phyloP scores from a whole-genome alignment of 2,888 invertebrate species.

The Acrobeloides nanus region DNA sequence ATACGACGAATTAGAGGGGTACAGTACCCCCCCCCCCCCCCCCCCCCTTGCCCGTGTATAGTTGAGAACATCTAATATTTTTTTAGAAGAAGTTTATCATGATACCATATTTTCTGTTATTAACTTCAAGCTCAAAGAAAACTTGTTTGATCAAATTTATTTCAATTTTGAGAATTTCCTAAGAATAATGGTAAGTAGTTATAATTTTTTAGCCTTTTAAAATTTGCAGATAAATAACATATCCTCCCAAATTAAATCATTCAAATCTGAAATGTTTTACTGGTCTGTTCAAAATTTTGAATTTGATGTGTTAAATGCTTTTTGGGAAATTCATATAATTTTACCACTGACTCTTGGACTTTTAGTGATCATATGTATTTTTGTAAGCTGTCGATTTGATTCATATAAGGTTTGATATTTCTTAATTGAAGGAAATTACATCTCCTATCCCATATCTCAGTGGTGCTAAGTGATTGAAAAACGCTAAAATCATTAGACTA shows the following conservation, averaged over 20 bases:
- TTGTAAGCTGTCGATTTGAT: conserved; percentile 14
- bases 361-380: conserved; percentile 15
- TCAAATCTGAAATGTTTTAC: conserved; percentile 9
- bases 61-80: too few relatives aligned
- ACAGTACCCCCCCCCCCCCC: too few relatives aligned
- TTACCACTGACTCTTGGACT: conserved; percentile 6
- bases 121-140: conserved; percentile 7
- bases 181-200: conserved; percentile 3
- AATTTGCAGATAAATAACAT: not conserved
- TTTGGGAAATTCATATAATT: conserved; percentile 3
- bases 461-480: too few relatives aligned
- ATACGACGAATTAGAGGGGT: too few relatives aligned
- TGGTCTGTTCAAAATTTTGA: conserved; percentile 17
- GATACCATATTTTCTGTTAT: too few relatives aligned
- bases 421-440: too few relatives aligned
- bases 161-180: conserved; percentile 6
- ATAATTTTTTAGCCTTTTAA: not conserved
- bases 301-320: conserved; percentile 7
- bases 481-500: too few relatives aligned
- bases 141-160: conserved; percentile 8
- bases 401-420: conserved; percentile 10
- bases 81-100: too few relatives aligned
- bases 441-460: too few relatives aligned
- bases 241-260: not conserved
- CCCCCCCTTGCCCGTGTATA: too few relatives aligned